Percentiles rank a stretch among this genome's conserved stretches.
These are phyloP conservation scores for Spodoptera littoralis DNA, from an alignment of 2,888 invertebrate species.

Conservation along the genomic window DNA sequence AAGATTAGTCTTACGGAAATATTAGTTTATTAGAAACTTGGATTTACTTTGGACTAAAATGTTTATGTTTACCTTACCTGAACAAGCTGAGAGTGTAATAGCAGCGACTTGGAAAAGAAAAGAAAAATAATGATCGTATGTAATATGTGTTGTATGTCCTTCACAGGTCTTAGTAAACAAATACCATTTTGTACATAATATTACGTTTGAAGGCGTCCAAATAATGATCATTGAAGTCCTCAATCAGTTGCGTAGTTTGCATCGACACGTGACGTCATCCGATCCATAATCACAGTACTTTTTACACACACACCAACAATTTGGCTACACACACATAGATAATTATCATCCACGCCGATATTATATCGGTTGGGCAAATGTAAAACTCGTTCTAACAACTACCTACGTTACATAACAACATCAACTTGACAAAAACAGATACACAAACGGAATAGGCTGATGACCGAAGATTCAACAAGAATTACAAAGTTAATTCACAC, in stretches of 20 bases:
- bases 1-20: conserved; percentile 67
- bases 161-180: neutral
- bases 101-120: too few relatives aligned
- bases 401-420: conserved; percentile 29
- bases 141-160: neutral
- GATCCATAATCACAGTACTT: conserved; percentile 3
- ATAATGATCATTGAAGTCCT: conserved; percentile 6
- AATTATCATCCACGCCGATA: neutral
- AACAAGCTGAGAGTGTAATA: neutral
- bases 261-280: conserved; percentile 21
- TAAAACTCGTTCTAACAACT: conserved; percentile 35
- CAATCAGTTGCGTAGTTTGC: conserved; percentile 9
- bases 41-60: conserved; percentile 25
- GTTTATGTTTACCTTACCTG: conserved; percentile 34
- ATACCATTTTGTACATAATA: conserved; percentile 3
- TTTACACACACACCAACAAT: conserved; percentile 11
- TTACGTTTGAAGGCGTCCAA: neutral
- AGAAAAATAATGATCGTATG: neutral
- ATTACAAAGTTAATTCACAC: conserved; percentile 28
- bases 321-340: conserved; percentile 6
- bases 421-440: conserved; percentile 5
- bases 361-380: neutral
- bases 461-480: conserved; percentile 23
- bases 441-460: conserved; percentile 19
- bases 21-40: conserved; percentile 56